Percentiles rank a stretch among this genome's conserved stretches.
Conservation (phyloP, 2,113 vertebrate species). For the Oreocharis arfaki region DNA sequence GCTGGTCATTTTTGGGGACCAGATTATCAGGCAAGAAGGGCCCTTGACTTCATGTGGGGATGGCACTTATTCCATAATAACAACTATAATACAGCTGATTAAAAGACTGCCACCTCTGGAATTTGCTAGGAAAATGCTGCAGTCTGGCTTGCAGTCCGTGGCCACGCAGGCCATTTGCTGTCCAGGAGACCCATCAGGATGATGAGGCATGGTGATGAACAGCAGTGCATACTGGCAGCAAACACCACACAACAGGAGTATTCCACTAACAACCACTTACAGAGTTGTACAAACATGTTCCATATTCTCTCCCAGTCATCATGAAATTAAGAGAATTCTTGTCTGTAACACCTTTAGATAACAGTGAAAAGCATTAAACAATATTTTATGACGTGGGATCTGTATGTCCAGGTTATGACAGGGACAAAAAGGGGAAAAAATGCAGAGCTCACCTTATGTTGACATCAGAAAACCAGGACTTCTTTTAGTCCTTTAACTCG, state of each 20-base stretch:
- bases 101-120: neutral
- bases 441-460: accelerated
- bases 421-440: neutral
- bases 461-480: neutral
- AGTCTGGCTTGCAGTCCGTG: neutral
- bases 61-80: neutral
- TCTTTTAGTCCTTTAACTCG: neutral
- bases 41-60: accelerated
- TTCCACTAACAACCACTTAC: neutral
- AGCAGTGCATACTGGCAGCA: neutral
- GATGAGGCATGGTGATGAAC: neutral
- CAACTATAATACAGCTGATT: neutral
- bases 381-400: too few relatives aligned
- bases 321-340: neutral
- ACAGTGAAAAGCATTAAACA: neutral
- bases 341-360: neutral
- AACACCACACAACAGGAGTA: neutral
- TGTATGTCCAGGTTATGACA: neutral
- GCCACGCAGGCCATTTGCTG: neutral
- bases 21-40: neutral
- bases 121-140: neutral
- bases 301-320: neutral
- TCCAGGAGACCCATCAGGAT: neutral
- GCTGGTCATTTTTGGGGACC: neutral
- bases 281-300: accelerated